phyloP scores from a whole-genome alignment of 2,888 invertebrate species.

The Tiphia femorata region DNA sequence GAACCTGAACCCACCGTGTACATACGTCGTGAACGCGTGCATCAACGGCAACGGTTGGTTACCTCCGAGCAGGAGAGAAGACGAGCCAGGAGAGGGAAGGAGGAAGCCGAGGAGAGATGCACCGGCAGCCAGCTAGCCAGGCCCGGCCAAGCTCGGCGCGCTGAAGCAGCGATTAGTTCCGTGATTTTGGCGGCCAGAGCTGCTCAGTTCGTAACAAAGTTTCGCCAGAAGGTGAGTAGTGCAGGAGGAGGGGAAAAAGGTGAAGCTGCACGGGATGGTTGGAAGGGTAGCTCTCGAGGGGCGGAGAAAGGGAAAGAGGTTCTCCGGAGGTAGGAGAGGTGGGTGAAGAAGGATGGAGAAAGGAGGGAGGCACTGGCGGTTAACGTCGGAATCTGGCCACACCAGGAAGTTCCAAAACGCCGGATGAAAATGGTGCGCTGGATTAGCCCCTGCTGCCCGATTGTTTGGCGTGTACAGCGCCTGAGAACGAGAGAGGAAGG shows the following conservation, averaged over 20 bases:
- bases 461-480: slow-evolving; percentile 37
- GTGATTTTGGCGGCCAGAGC: slow-evolving; percentile 30
- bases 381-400: slow-evolving; percentile 37
- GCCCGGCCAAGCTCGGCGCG: no score
- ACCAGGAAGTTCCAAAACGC: slow-evolving; percentile 45
- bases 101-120: not conserved
- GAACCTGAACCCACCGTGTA: no score
- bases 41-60: no score
- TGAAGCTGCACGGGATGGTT: no score
- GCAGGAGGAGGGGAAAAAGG: not conserved
- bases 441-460: slow-evolving; percentile 45
- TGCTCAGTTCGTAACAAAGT: slow-evolving; percentile 45
- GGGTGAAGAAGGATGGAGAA: slow-evolving; percentile 26
- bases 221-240: not conserved
- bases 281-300: slow-evolving; percentile 22
- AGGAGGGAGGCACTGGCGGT: slow-evolving; percentile 25
- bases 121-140: no score
- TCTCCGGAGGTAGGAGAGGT: slow-evolving; percentile 19
- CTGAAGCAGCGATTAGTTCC: slow-evolving; percentile 47
- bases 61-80: not conserved
- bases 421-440: slow-evolving; percentile 46
- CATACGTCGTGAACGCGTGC: no score
- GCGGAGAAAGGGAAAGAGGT: slow-evolving; percentile 11
- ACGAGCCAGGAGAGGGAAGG: not conserved
- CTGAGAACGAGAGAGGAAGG: no score